phyloP scores from a whole-genome alignment of 2,888 invertebrate genomes.

The Limulus polyphemus region DNA sequence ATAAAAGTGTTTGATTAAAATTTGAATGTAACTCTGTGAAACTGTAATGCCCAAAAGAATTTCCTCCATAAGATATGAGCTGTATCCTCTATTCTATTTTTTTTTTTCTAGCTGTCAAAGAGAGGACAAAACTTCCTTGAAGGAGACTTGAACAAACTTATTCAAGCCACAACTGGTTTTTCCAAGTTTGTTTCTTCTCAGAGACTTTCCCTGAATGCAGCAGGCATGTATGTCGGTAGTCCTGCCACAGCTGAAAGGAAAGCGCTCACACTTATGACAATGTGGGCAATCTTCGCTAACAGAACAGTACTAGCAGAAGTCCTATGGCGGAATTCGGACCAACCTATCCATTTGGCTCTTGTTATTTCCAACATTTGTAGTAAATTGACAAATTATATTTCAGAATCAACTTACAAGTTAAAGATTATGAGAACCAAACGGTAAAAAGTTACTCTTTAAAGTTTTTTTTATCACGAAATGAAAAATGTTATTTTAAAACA shows the following conservation, averaged over 20 bases:
- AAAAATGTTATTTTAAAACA: no score
- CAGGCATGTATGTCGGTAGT: constrained; percentile 21
- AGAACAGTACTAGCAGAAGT: constrained; percentile 33
- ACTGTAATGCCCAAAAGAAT: no score
- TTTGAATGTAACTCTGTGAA: no score
- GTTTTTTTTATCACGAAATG: no score
- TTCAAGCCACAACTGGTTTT: constrained; percentile 19
- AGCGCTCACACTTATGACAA: constrained; percentile 33
- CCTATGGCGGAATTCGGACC: constrained; percentile 34
- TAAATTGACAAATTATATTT: constrained; percentile 30
- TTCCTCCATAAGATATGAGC: no score
- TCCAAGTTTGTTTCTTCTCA: constrained; percentile 19
- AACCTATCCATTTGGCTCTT: constrained; percentile 35
- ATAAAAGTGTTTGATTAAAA: no score
- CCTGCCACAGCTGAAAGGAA: constrained; percentile 22
- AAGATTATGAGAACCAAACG: constrained; percentile 8
- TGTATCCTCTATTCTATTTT: no score
- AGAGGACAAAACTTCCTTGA: constrained; percentile 21
- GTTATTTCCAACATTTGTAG: constrained; percentile 33
- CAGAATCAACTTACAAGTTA: constrained; percentile 30
- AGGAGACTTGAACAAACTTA: constrained; percentile 20
- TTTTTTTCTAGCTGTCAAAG: constrained; percentile 13
- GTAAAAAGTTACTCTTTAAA: no score
- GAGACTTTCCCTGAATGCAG: constrained; percentile 32
- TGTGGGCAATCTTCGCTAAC: constrained; percentile 35